Percentiles rank a stretch among this genome's conserved stretches.
Conservation (phyloP, 2,797 vertebrate species). For the Poecilia wingei region DNA sequence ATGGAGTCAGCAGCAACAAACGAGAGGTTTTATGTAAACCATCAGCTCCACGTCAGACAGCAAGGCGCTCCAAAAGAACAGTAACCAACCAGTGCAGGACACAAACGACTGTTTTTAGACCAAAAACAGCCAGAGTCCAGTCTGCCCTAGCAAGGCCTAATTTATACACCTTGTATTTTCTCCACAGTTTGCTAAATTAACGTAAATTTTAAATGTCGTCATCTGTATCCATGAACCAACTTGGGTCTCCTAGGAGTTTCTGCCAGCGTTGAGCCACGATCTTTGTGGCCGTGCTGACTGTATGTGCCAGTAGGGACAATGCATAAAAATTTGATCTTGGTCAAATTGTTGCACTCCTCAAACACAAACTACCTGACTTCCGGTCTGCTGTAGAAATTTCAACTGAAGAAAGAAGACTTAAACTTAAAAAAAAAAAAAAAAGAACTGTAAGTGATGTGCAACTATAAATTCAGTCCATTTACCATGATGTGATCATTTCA, state of each 20-base stretch:
- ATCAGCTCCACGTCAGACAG: constrained; percentile 4
- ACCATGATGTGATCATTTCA: background rate
- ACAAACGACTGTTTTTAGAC: background rate
- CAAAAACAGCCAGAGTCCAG: background rate
- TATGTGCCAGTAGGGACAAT: background rate
- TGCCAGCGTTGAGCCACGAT: background rate
- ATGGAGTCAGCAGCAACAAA: constrained; percentile 36
- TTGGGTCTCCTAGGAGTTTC: background rate
- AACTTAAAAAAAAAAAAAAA: too few relatives aligned
- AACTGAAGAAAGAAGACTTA: background rate
- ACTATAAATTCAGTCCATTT: too few relatives aligned
- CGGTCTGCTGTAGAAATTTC: too few relatives aligned
- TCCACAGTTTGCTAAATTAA: background rate
- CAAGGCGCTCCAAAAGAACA: background rate
- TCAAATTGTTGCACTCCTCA: background rate
- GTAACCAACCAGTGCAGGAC: background rate
- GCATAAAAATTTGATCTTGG: background rate
- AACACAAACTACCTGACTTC: background rate
- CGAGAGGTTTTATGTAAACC: constrained; percentile 23
- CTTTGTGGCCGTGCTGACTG: background rate
- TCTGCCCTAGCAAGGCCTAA: background rate
- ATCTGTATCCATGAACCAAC: background rate
- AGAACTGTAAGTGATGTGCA: background rate
- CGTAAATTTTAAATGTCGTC: background rate
- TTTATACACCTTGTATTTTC: background rate